Base-by-base conservation (phyloP, 2,888 invertebrate species). In the Chaetoderma sp. region DNA sequence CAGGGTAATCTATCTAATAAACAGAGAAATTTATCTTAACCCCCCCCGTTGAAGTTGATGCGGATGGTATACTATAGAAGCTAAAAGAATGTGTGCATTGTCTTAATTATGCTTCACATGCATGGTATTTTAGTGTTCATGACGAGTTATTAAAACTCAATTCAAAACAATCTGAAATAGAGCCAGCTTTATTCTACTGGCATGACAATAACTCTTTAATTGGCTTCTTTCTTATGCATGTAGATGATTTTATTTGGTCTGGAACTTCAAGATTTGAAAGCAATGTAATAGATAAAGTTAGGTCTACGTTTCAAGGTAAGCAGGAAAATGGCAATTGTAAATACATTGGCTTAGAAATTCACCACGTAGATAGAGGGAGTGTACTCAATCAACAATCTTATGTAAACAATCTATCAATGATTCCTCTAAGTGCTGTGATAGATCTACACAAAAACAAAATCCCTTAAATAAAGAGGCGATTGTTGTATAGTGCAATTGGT, bases 111-210 rank as follows among this genome's bases (percentile, higher is more conserved):
- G 63, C 59, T 4, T 64, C 59, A 25, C 13, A 59, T 30, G 18
- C 36, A 27, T 63, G 47, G 61, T 68, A 50, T 39, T 25, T 62
- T 10, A 72, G 66, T 62, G 70, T 72, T 1, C 58, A 58, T 33
- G 54, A 56, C 18, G 64, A 42, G 25, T 50, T 68, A 44, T 13
- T 45, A 16, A 18, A 36, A 10, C 39, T 64, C n/a, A 30, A 49
- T 18, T 63, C 62, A 45, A 23, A 21, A 28, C 62, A 66, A 23
- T 72, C 70, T 36, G 58, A 61, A 36, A 13, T 66, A 10, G 66
- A 70, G 33, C 65, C 68, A 27, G 67, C 71, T n/a, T 33, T 71
- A 30, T 73, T 73, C 55, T 67, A 50, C 33, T 65, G 63, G 65
- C 56, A 63, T 36, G n/a, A 63, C 8, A 21, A 55, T 5, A 28